phyloP scores from a whole-genome alignment of 1,140 invertebrate species.

The Drosophila sp. region DNA sequence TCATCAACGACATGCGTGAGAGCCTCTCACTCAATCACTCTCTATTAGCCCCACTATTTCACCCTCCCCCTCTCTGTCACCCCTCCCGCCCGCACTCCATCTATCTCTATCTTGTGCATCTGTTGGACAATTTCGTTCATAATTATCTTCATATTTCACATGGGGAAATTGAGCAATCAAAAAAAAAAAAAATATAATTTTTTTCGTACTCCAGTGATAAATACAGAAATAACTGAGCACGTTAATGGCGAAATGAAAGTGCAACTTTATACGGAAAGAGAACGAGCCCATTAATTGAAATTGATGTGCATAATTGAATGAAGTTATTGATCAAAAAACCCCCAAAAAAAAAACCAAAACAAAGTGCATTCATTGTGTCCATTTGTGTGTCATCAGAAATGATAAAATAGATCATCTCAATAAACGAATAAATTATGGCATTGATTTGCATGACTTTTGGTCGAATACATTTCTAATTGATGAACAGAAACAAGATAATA shows the following conservation, averaged over 20 bases:
- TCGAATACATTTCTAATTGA: not conserved
- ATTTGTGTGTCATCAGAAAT: conserved; percentile 5
- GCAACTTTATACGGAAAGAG: conserved; percentile 27
- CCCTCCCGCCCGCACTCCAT: not conserved
- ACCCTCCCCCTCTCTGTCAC: not conserved
- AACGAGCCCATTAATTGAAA: conserved; percentile 53
- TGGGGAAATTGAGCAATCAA: conserved; percentile 38
- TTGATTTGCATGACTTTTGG: not conserved
- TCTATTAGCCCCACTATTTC: not conserved
- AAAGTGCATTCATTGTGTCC: not conserved
- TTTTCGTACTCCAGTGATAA: conserved; percentile 17
- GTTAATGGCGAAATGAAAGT: conserved; percentile 39
- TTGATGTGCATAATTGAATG: conserved; percentile 53
- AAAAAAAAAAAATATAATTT: not conserved
- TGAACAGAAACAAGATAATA: not conserved
- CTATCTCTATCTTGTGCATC: conserved; percentile 14
- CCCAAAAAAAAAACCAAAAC: not conserved
- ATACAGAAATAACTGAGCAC: not conserved
- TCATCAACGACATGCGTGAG: conserved; percentile 54
- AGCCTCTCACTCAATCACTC: conserved; percentile 7
- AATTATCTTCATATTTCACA: conserved; percentile 76
- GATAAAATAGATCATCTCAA: not conserved
- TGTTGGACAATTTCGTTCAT: conserved; percentile 61
- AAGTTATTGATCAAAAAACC: conserved; percentile 19
- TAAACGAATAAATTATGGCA: not conserved